Conservation (phyloP, 1,140 invertebrate species). For the Thrips palmi region DNA sequence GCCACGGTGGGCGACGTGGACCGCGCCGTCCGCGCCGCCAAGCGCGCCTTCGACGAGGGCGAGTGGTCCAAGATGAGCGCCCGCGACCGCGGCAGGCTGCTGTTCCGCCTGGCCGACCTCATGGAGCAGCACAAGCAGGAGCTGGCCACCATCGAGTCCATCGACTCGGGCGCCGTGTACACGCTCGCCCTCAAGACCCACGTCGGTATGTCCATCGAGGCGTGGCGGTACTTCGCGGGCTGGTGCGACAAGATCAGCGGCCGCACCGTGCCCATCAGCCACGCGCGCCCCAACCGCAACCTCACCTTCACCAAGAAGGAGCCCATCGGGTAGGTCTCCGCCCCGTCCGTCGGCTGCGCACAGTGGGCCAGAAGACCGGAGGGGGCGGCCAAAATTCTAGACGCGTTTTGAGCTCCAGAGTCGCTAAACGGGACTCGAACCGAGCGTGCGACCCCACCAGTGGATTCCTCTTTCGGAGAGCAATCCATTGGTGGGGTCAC, state of each 20-base stretch:
- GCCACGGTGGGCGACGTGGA: constrained; percentile 67
- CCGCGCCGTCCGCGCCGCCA: constrained; percentile 66
- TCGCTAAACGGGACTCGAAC: too few species aligned
- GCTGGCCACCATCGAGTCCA: constrained; percentile 75
- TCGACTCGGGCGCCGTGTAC: constrained; percentile 90
- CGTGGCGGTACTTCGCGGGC: constrained; percentile 82
- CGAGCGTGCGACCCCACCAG: too few species aligned
- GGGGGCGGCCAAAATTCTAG: too few species aligned
- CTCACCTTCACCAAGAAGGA: constrained; percentile 76
- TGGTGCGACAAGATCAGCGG: constrained; percentile 93
- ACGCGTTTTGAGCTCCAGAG: too few species aligned
- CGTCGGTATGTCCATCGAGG: constrained; percentile 84
- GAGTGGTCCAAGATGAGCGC: constrained; percentile 78
- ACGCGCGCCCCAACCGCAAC: constrained; percentile 77
- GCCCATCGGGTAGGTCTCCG: constrained; percentile 36
- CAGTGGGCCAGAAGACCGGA: too few species aligned
- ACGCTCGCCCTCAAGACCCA: constrained; percentile 89
- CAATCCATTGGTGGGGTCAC: too few species aligned
- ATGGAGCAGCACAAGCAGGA: constrained; percentile 91
- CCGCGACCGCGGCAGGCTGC: constrained; percentile 53
- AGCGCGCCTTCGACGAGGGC: constrained; percentile 70
- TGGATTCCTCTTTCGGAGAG: too few species aligned
- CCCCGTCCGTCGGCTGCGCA: too few species aligned
- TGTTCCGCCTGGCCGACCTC: constrained; percentile 68
- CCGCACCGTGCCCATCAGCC: constrained; percentile 71